A percentile compares a stretch with the other conserved stretches of the same genome.
These are phyloP conservation scores for Microctonus aethiopoides DNA, from an alignment of 2,888 invertebrate genomes.

Conservation along the genomic window DNA sequence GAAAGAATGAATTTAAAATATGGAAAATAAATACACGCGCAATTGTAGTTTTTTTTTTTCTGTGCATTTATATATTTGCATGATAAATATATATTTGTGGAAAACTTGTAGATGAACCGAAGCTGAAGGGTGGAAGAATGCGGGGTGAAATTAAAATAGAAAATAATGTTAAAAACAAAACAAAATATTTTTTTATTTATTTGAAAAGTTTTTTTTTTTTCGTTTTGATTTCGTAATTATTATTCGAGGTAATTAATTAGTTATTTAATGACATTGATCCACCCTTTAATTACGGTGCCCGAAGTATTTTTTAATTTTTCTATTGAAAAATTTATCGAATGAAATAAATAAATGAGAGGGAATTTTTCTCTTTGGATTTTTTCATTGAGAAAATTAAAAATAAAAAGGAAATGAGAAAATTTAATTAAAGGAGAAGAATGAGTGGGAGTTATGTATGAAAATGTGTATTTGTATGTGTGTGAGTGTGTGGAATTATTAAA, in stretches of 20 bases:
- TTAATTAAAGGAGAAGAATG: no score
- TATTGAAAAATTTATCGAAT: constrained; percentile 21
- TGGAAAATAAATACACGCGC: background rate
- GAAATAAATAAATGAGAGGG: background rate
- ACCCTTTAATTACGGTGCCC: background rate
- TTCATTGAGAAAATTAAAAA: no score
- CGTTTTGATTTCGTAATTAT: background rate
- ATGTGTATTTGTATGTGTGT: constrained; percentile 42
- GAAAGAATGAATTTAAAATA: background rate
- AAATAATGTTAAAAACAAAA: background rate
- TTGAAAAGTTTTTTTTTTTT: background rate
- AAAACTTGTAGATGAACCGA: background rate
- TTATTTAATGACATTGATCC: background rate
- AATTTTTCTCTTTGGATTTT: background rate
- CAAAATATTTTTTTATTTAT: background rate
- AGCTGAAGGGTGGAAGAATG: background rate
- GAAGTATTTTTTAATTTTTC: constrained; percentile 34
- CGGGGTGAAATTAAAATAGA: background rate
- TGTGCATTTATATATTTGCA: background rate
- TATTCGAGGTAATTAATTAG: background rate
- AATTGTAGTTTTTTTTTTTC: constrained; percentile 1
- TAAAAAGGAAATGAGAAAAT: no score
- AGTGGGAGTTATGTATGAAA: constrained; percentile 14
- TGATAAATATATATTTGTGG: background rate
- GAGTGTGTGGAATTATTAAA: constrained; percentile 4